phyloP scores from a whole-genome alignment of 2,888 invertebrate genomes.

The Lepidochrysops patricia region DNA sequence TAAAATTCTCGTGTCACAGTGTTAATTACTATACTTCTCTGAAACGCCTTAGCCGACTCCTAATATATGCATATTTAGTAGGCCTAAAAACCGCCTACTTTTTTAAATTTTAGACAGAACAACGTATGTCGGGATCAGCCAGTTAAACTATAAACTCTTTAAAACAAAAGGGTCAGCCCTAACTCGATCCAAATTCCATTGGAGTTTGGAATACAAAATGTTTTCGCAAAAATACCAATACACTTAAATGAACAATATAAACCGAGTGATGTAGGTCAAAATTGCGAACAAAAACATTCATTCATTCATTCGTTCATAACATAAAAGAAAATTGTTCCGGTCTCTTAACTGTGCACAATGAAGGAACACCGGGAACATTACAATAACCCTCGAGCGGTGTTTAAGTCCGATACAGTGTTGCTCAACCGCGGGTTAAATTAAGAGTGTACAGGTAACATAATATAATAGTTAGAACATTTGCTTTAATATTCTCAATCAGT shows the following conservation, averaged over 20 bases:
- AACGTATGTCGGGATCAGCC: too few species aligned
- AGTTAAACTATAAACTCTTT: neutral
- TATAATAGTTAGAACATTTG: too few species aligned
- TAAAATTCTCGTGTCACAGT: too few species aligned
- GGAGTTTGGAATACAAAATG: neutral
- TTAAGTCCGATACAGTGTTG: constrained; percentile 24
- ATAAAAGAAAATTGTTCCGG: constrained; percentile 22
- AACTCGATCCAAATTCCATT: neutral
- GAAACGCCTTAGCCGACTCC: too few species aligned
- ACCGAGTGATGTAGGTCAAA: constrained; percentile 2
- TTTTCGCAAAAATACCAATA: constrained; percentile 10
- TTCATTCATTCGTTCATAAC: constrained; percentile 13
- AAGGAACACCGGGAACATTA: constrained; percentile 18
- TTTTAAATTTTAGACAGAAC: too few species aligned
- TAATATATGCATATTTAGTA: too few species aligned
- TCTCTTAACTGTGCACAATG: constrained; percentile 23
- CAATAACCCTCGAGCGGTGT: constrained; percentile 20
- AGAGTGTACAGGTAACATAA: too few species aligned
- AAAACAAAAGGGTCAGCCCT: neutral
- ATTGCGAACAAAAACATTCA: constrained; percentile 11
- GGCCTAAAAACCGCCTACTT: too few species aligned
- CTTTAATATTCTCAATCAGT: too few species aligned
- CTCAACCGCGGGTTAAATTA: constrained; percentile 16
- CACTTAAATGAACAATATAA: constrained; percentile 2
- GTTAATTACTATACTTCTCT: too few species aligned